Conservation (phyloP, 1,140 invertebrate genomes). For the Sarcophaga bullata region DNA sequence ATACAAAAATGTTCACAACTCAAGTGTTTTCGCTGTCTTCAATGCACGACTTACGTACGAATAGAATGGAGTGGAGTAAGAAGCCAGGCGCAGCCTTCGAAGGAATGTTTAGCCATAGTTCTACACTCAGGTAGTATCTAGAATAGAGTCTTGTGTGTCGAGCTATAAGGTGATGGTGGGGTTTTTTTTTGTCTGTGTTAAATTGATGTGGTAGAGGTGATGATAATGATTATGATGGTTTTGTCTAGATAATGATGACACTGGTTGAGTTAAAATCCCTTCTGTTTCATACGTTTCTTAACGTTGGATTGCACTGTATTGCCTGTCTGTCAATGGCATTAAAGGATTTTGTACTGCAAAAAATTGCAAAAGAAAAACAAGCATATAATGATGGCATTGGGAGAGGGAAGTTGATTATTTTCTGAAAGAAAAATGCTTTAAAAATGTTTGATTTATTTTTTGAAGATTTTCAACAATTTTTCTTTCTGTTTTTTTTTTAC, state of each 20-base stretch:
- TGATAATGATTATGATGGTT: conserved; percentile 10
- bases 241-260: conserved; percentile 21
- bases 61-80: background rate
- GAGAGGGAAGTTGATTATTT: background rate
- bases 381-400: too few relatives aligned
- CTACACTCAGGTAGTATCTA: too few relatives aligned
- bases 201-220: background rate
- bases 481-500: too few relatives aligned
- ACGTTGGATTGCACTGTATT: background rate
- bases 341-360: background rate
- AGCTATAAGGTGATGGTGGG: too few relatives aligned
- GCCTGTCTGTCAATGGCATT: conserved; percentile 8
- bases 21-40: conserved; percentile 23
- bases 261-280: conserved; percentile 12
- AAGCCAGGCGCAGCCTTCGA: background rate
- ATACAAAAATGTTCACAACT: conserved; percentile 25
- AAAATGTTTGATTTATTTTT: conserved; percentile 6
- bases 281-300: background rate
- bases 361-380: background rate
- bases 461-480: background rate
- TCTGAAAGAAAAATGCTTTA: background rate
- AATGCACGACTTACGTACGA: background rate
- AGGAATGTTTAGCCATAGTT: too few relatives aligned
- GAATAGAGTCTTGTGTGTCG: too few relatives aligned
- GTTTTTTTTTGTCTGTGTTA: too few relatives aligned